Conservation (phyloP, 2,797 vertebrate genomes). For the Tauraco hartlaubi region DNA sequence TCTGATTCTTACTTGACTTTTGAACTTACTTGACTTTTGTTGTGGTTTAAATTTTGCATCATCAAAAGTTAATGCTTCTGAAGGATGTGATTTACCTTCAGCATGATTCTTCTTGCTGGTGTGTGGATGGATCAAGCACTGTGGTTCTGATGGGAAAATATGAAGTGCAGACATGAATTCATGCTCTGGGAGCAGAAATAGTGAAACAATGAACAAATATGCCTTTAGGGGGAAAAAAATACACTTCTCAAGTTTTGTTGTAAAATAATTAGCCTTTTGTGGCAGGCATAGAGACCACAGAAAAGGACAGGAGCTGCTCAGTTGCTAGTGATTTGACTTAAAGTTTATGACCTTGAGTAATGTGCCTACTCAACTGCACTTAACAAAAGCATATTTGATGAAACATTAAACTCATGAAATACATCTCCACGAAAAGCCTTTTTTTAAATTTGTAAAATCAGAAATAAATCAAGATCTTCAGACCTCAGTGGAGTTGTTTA, state of each 20-base stretch:
- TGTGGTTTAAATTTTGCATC: slow-evolving; percentile 18
- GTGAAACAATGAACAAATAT: slow-evolving; percentile 60
- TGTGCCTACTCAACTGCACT: slow-evolving; percentile 55
- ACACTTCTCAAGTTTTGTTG: slow-evolving; percentile 55
- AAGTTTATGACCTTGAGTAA: slow-evolving; percentile 75
- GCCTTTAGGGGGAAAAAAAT: slow-evolving; percentile 55
- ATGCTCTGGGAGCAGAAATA: slow-evolving; percentile 38
- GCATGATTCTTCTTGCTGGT: neutral
- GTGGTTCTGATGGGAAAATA: slow-evolving; percentile 59
- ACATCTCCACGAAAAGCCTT: neutral
- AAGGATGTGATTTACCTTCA: neutral
- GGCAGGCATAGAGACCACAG: slow-evolving; percentile 7
- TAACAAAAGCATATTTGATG: slow-evolving; percentile 76
- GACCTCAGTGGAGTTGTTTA: neutral
- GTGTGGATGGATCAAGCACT: neutral
- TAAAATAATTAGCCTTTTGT: slow-evolving; percentile 74
- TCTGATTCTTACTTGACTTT: neutral
- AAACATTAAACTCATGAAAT: slow-evolving; percentile 63
- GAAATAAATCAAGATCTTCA: slow-evolving; percentile 49
- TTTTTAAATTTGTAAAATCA: slow-evolving; percentile 24
- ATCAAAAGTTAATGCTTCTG: neutral
- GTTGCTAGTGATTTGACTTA: slow-evolving; percentile 66
- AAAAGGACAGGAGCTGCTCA: slow-evolving; percentile 53
- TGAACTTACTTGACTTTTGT: slow-evolving; percentile 2
- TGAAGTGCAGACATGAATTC: slow-evolving; percentile 20